Base-by-base conservation (phyloP, 2,113 vertebrate genomes). In the Hippocampus mohnikei region DNA sequence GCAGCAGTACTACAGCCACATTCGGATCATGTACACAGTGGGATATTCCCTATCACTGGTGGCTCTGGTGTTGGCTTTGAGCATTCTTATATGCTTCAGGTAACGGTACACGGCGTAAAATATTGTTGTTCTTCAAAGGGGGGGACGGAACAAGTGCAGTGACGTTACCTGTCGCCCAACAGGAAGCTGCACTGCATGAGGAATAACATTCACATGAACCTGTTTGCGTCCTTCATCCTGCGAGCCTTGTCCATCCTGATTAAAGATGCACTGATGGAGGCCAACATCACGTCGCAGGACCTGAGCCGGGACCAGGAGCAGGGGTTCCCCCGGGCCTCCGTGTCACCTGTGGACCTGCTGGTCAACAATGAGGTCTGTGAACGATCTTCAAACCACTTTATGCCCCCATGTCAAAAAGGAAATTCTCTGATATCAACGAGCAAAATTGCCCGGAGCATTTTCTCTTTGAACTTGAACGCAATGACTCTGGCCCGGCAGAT, bases 191-290 rank as follows among this genome's bases (percentile, higher is more conserved):
- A 95, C 89, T 99, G 97, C 88, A 97, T 93, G 91, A 93, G 97
- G 77, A 99, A 97, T 90, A 96, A 95, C 79, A 96, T 98, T 91
- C 97, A 99, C 81, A 95, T 94, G 90, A 98, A 99, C 86, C 94
- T 99, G 78, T 98, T 99, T 69, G 92, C 91, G 62, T 98, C 97
- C 79, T 98, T 99, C 88, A 95, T 97, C 84, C 92, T 99, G 77
- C 94, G 93, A 84, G 94, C 94, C 0, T 21, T 94, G 80, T 95
- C 95, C 0, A 95, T 99, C 85, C 94, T 99, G 69, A 94, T 93
- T 84, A 95, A 94, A 1, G 97, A 99, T 0, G 87, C 90, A n/a
- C 77, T 93, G 81, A 40, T 92, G 23, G 89, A 91, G 56, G 85
- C 78, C 56, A 88, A 86, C 73, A 66, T 86, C 66, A 69, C 85